Evolutionary conservation across 2,113 vertebrate species (phyloP), one percentile per base, ranked within the genome.

Genomic region (Syngnathus scovelli): DNA sequence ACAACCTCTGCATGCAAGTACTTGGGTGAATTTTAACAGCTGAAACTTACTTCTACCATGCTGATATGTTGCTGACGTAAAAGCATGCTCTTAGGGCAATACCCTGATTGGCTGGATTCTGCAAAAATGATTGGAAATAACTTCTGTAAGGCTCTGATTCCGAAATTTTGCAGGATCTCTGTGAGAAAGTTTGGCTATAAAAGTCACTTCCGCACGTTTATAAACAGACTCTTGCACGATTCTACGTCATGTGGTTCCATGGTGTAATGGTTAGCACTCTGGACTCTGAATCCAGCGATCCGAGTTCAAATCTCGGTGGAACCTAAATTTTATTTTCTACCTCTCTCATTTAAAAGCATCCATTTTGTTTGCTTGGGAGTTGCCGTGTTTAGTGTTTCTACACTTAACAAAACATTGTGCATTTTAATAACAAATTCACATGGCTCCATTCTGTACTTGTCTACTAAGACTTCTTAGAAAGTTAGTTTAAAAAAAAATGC

Each of bases 181-280:
- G 19, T n/a, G 8, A 8, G 48, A 16, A 46, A 46, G 11, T 4
- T 39, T 39, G n/a, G n/a, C 6, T 8, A 2, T 39, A 39, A 39
- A 39, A 39, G 8, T 39, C 27, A 27, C 27, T 27, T 27, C 27
- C 27, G 3, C 44, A 0, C 16, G 15, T 15, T 46, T 46, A 46
- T 18, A 46, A 1, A 0, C 0, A 1, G 1, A 0, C 5, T 16
- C 16, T 4, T 18, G 44, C 15, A 0, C 15, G 1, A 1, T 1
- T 1, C 15, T 12, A 13, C 7, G 27, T 15, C 21, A 9, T 36
- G 7, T 0, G 89, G 91, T 91, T 91, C 90, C 82, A 92, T 92
- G 91, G 91, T 92, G 91, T 91, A 92, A 92, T 91, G 91, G 91
- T 92, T 92, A 92, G 91, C 91, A 91, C 91, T 92, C 91, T 92